These are phyloP conservation scores for Acestrorhynchus altus DNA, from an alignment of 2,797 vertebrate species.

Conservation along the genomic window DNA sequence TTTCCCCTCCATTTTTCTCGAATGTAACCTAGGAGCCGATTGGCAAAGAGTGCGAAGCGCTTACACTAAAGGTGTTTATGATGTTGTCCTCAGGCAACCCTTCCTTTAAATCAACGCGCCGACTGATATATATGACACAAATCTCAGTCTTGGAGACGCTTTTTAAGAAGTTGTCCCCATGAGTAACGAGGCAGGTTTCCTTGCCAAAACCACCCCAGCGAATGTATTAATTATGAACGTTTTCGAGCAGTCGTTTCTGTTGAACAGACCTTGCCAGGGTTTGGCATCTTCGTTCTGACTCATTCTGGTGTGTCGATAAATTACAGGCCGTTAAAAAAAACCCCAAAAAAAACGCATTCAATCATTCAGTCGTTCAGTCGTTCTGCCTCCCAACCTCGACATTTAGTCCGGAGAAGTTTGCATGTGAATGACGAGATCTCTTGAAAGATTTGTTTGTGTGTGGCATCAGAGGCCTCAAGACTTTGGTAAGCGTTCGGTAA, in stretches of 20 bases:
- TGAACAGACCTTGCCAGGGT: constrained; percentile 27
- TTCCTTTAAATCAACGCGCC: constrained; percentile 68
- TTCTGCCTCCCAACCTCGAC: background rate
- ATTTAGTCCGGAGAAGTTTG: too few relatives aligned
- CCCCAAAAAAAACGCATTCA: background rate
- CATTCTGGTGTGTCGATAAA: constrained; percentile 16
- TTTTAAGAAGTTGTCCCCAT: constrained; percentile 66
- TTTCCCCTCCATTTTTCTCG: constrained; percentile 59
- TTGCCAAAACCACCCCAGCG: constrained; percentile 38
- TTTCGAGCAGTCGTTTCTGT: constrained; percentile 60
- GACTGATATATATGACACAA: constrained; percentile 68
- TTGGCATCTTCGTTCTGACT: background rate
- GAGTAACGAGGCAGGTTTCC: constrained; percentile 59
- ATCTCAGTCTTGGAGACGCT: constrained; percentile 63
- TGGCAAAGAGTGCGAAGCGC: constrained; percentile 71
- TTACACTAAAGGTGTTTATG: constrained; percentile 75
- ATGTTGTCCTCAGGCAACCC: constrained; percentile 76
- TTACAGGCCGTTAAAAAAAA: background rate
- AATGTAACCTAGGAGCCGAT: constrained; percentile 68
- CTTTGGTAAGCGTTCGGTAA: background rate
- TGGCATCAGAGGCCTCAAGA: background rate
- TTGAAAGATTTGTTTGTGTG: background rate
- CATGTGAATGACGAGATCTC: background rate
- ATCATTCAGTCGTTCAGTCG: background rate
- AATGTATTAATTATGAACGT: constrained; percentile 52